phyloP scores from a whole-genome alignment of 2,113 vertebrate species.

The Urocynchramus pylzowi region DNA sequence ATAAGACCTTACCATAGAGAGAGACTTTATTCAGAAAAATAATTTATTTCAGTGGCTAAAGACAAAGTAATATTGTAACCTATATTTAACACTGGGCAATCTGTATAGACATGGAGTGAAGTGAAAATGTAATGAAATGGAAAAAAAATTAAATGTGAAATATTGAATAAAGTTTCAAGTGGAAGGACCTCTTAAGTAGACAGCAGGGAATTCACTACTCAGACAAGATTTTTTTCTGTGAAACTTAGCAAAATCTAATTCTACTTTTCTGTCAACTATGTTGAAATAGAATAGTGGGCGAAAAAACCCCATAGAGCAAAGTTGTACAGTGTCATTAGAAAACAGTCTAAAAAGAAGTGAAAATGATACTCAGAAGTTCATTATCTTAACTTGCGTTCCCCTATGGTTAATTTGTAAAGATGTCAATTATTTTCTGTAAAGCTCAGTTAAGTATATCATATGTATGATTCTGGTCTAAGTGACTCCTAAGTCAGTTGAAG shows the following conservation, averaged over 20 bases:
- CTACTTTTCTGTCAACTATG: not conserved
- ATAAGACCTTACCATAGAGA: not conserved
- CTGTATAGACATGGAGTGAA: not conserved
- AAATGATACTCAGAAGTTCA: not conserved
- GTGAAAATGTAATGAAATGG: not conserved
- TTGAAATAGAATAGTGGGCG: not conserved
- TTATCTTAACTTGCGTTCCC: not conserved
- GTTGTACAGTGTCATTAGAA: not conserved
- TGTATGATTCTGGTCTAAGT: not conserved
- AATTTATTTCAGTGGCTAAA: not conserved
- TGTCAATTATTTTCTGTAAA: not conserved
- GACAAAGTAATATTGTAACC: not conserved
- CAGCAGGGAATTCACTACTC: not conserved
- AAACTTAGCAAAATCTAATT: not conserved
- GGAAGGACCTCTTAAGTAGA: not conserved
- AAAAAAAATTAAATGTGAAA: not conserved
- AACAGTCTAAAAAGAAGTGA: not conserved
- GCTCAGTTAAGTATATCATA: not conserved
- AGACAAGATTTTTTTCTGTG: not conserved
- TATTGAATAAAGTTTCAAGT: not conserved
- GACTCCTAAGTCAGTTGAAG: not conserved
- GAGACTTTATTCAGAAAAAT: not conserved
- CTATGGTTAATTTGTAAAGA: not conserved
- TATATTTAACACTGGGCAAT: not conserved
- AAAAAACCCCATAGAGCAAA: accelerated